A percentile compares a stretch with the other conserved stretches of the same genome.
These are phyloP conservation scores for Balanococcus diminutus DNA, from an alignment of 2,888 invertebrate species.

Conservation along the genomic window DNA sequence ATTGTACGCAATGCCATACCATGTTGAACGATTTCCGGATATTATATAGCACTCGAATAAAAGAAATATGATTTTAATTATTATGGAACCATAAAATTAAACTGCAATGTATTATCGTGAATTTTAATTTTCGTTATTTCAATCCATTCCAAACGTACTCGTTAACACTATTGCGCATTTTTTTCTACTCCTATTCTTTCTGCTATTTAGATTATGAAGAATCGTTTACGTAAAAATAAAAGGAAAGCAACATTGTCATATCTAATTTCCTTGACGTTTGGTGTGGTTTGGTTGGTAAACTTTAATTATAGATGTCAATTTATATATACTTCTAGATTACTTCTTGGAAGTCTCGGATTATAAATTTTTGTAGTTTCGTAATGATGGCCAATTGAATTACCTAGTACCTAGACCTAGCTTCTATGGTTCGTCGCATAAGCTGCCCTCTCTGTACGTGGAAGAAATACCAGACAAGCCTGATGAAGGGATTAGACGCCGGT, in stretches of 20 bases:
- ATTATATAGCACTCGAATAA: not conserved
- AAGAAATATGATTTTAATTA: constrained; percentile 42
- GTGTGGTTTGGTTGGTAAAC: not conserved
- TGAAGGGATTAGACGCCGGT: not conserved
- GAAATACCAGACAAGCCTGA: not conserved
- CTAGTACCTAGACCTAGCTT: not conserved
- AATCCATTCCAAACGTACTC: not conserved
- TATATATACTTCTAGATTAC: not conserved
- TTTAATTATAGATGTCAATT: constrained; percentile 1
- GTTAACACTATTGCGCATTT: constrained; percentile 23
- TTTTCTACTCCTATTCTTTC: not conserved
- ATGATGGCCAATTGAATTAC: not conserved
- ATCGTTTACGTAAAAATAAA: constrained; percentile 18
- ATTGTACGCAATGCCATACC: constrained; percentile 6
- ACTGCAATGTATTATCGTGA: constrained; percentile 34
- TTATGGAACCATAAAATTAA: constrained; percentile 39
- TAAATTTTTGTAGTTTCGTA: not conserved
- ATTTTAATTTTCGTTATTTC: not conserved
- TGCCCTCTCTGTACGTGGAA: not conserved
- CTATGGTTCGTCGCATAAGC: not conserved
- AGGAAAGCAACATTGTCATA: constrained; percentile 30
- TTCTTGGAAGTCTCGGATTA: not conserved
- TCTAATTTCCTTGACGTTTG: constrained; percentile 31
- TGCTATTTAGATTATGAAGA: constrained; percentile 4
- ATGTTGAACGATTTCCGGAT: not conserved